These are phyloP conservation scores for Cheilosia urbana DNA, from an alignment of 2,888 invertebrate species.

Conservation along the genomic window DNA sequence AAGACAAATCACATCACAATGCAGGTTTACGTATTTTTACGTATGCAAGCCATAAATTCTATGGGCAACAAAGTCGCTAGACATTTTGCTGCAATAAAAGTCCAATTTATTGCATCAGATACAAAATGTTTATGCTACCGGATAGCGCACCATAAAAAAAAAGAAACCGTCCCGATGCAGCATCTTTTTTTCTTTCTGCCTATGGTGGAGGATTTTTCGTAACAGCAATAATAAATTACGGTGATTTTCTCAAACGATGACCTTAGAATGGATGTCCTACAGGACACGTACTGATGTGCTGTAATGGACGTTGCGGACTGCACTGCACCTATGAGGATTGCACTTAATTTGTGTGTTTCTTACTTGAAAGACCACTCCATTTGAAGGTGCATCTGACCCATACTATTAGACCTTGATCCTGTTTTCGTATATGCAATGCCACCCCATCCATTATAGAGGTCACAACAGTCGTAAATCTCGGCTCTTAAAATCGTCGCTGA, in stretches of 20 bases:
- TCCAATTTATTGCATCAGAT: constrained; percentile 76
- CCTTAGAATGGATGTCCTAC: constrained; percentile 57
- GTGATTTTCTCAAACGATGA: constrained; percentile 73
- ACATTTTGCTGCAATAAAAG: constrained; percentile 76
- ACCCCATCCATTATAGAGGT: background rate
- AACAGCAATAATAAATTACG: constrained; percentile 69
- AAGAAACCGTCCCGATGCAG: constrained; percentile 64
- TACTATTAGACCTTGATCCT: background rate
- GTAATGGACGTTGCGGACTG: constrained; percentile 17
- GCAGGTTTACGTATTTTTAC: constrained; percentile 76
- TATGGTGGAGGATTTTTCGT: constrained; percentile 51
- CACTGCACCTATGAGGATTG: background rate
- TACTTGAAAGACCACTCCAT: too few relatives aligned
- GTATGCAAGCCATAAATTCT: constrained; percentile 75
- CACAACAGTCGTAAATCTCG: constrained; percentile 19
- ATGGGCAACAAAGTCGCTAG: constrained; percentile 75
- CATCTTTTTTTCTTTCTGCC: constrained; percentile 39
- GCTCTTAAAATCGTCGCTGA: constrained; percentile 22
- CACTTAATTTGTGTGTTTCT: background rate
- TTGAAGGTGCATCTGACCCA: too few relatives aligned
- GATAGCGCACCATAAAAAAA: constrained; percentile 21
- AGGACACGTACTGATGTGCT: constrained; percentile 26
- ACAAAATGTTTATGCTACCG: constrained; percentile 72
- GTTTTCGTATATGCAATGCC: background rate
- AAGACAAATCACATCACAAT: constrained; percentile 76